Conservation (phyloP, 64 coral and sea anemone species). For the Montipora foliosa region DNA sequence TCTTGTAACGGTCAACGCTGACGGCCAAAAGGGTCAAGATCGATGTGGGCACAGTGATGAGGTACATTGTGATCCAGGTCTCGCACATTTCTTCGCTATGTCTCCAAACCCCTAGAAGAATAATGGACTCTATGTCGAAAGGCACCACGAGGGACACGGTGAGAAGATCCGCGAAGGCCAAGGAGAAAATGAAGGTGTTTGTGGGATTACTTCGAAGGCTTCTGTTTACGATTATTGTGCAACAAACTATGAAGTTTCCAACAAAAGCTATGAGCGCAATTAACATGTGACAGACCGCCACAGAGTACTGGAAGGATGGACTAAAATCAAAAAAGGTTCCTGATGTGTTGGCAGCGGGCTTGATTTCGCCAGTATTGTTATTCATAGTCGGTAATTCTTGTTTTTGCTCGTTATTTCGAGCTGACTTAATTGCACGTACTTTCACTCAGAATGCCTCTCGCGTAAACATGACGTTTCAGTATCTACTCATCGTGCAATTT, state of each 20-base stretch:
- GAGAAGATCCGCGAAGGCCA: conserved; percentile 52
- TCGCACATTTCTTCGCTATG: conserved; percentile 74
- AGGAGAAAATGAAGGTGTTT: conserved; percentile 57
- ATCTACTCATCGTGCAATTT: too few species aligned
- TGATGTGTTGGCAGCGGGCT: neutral
- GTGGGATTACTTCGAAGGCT: conserved; percentile 57
- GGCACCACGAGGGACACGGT: conserved; percentile 14
- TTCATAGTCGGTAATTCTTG: neutral
- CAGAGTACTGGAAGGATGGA: conserved; percentile 48
- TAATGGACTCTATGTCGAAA: conserved; percentile 73
- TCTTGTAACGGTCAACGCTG: too few species aligned
- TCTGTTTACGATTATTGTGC: conserved; percentile 10
- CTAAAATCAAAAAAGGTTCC: neutral
- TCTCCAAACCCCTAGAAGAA: conserved; percentile 43
- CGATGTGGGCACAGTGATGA: too few species aligned
- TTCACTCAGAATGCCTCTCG: too few species aligned
- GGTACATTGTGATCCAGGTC: conserved; percentile 71
- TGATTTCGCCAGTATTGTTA: neutral
- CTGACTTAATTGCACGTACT: too few species aligned
- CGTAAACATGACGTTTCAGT: too few species aligned
- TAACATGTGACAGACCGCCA: conserved; percentile 60
- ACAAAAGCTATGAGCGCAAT: neutral
- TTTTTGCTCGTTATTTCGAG: neutral
- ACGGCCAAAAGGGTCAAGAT: too few species aligned
- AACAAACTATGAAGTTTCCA: conserved; percentile 54